Percentiles rank a stretch among this genome's conserved stretches.
These are phyloP conservation scores for Elephantulus edwardii DNA, from an alignment of 2,113 vertebrate species.

Conservation along the genomic window DNA sequence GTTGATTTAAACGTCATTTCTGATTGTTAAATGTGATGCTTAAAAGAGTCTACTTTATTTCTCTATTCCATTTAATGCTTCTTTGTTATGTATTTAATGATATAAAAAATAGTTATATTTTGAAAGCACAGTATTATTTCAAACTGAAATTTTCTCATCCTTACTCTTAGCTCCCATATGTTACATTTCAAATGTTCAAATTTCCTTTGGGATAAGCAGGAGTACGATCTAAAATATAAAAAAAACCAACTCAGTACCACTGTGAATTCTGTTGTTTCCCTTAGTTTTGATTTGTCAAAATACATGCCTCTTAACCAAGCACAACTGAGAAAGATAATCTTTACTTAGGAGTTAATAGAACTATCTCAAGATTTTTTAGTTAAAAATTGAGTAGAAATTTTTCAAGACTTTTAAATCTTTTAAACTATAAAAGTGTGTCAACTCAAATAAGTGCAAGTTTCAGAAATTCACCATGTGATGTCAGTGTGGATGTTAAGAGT, in stretches of 20 bases:
- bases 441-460: not conserved
- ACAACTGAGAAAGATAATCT: constrained; percentile 15
- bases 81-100: not conserved
- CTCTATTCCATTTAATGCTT: not conserved
- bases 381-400: constrained; percentile 20
- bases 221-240: not conserved
- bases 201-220: not conserved
- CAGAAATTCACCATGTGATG: constrained; percentile 6
- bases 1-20: not conserved
- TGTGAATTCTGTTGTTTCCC: not conserved
- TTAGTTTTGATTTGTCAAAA: constrained; percentile 36
- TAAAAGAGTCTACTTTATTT: not conserved
- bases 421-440: constrained; percentile 14
- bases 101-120: not conserved
- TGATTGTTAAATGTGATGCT: not conserved
- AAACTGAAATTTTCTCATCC: not conserved
- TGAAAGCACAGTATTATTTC: not conserved
- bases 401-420: not conserved
- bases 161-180: not conserved
- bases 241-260: not conserved
- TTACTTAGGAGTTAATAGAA: not conserved
- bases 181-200: not conserved
- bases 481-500: not conserved
- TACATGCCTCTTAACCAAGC: not conserved
- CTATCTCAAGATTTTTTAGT: too few species aligned